Base-by-base conservation (phyloP, 2,113 vertebrate genomes). In the Coryphaenoides rupestris region DNA sequence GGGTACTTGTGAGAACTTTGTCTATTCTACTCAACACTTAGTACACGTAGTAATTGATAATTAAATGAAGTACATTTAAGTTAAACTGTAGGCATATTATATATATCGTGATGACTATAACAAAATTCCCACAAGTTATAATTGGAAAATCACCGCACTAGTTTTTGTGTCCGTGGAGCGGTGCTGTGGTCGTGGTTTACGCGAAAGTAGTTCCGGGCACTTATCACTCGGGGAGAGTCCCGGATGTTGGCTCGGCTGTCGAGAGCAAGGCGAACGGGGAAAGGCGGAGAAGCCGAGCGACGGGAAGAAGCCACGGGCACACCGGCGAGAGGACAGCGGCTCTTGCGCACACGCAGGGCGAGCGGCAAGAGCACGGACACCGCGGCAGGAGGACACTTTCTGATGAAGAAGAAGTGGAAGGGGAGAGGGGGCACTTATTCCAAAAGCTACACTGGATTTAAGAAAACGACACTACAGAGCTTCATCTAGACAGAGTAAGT, bases 131-230 rank as follows among this genome's bases (percentile, higher is more conserved):
- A 2, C 9, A 13, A 12, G 9, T 40, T 7, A 26, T 26, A 6
- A 26, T 26, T 26, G 33, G 13, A 50, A 50, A 63, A 69, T 13
- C 54, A 46, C 72, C 77, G 72, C 72, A 75, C 89, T 91, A 92
- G 68, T 89, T 91, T 83, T 73, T 83, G 77, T 84, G 82, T 83
- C 86, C 85, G 85, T 84, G 53, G 21, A 70, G 66, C 70, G 81
- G 7, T 21, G 54, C 21, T 21, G n/a, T n/a, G 79, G 72, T 58
- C 80, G 80, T 83, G 69, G 60, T 81, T 70, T 83, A 59, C n/a
- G n/a, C 65, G 78, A 88, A 92, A 92, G 91, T 92, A 92, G 91
- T 89, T 91, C 91, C 87, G 86, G 85, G 72, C 79, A 70, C 71
- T 75, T 81, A 76, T 78, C 73, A 79, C 74, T 65, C 73, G 58